Evolutionary conservation across 2,888 invertebrate species (phyloP), one percentile per base, ranked within the genome.

Genomic region (Leptopterna dolabrata): DNA sequence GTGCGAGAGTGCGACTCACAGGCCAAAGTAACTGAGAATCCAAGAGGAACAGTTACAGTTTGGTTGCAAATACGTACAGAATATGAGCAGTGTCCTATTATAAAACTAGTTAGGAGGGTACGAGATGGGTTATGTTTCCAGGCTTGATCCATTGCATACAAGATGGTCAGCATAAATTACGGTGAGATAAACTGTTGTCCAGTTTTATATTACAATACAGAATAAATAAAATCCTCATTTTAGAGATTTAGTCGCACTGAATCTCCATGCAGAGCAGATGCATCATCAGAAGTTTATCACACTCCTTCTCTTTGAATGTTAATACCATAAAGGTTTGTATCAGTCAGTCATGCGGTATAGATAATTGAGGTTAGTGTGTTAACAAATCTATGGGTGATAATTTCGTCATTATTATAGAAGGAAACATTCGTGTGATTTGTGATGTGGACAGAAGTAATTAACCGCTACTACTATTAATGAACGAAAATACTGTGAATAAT

Each of bases 191-290:
- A n/a, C n/a, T n/a, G n/a, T n/a, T n/a, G n/a, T n/a, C n/a, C n/a
- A n/a, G n/a, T n/a, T n/a, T n/a, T n/a, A n/a, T n/a, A n/a, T n/a
- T n/a, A n/a, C n/a, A n/a, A n/a, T n/a, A n/a, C 36, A 36, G 24
- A 63, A 63, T 27, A 24, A 24, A 63, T 19, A 7, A 7, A 27
- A 63, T 63, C 19, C 24, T 11, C 1, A 63, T 63, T 63, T 27
- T 63, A 19, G 11, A 63, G 63, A 63, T 27, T n/a, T n/a, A 24
- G 7, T 13, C 24, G 19, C 63, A 63, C 24, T 24, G 63, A 24
- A 63, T 63, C 63, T 27, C 63, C 63, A 63, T 63, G 63, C 63
- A 63, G 63, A 63, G 63, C 63, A 63, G 63, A 63, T 24, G 63
- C 63, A 63, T 63, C 19, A 13, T 63, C 7, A 24, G 63, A 63